Evolutionary conservation across 2,113 vertebrate species (phyloP).

Genomic region (Zosterops borbonicus): DNA sequence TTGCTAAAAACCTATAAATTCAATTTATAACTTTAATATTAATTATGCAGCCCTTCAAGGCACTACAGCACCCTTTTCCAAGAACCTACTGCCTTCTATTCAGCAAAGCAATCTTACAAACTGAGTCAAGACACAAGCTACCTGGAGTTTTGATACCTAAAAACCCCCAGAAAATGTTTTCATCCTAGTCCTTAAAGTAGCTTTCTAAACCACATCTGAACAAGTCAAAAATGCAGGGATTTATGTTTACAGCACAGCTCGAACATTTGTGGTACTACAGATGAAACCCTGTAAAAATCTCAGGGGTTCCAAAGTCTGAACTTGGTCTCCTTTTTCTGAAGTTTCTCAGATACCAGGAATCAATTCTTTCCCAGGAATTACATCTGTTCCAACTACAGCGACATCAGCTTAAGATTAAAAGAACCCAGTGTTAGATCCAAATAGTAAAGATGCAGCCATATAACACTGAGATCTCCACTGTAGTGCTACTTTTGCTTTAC

Average conservation of each 20-base stretch:
- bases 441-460: neutral
- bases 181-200: neutral
- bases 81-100: neutral
- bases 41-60: neutral
- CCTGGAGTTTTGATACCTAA: neutral
- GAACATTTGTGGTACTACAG: neutral
- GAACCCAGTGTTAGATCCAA: fast-evolving
- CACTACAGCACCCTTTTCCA: neutral
- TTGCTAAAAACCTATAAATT: neutral
- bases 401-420: neutral
- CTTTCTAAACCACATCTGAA: neutral
- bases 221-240: neutral
- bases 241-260: neutral
- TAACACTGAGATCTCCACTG: neutral
- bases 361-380: neutral
- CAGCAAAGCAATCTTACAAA: neutral
- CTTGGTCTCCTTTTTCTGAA: neutral
- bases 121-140: neutral
- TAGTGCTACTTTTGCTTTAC: neutral
- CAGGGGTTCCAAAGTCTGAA: neutral
- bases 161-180: fast-evolving
- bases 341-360: neutral
- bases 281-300: neutral
- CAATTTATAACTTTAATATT: neutral
- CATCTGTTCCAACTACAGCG: neutral